A percentile compares a stretch with the other conserved stretches of the same genome.
Evolutionary conservation across 2,888 invertebrate species (phyloP).

Genomic region (Teinopalpus imperialis): DNA sequence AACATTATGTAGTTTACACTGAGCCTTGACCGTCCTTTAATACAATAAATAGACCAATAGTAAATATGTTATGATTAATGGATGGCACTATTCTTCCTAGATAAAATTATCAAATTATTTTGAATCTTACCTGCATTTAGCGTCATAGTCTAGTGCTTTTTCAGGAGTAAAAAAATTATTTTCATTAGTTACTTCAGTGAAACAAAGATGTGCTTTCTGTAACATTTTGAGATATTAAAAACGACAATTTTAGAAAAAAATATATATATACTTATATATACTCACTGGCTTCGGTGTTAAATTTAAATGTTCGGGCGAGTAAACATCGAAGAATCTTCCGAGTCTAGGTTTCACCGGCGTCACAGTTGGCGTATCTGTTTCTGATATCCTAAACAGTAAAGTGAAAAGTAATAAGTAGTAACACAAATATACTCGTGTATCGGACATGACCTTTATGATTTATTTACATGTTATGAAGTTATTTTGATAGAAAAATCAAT

Average conservation of each 20-base stretch:
- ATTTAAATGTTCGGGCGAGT: conserved; percentile 76
- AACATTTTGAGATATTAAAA: conserved; percentile 29
- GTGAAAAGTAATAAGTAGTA: conserved; percentile 17
- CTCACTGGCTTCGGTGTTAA: conserved; percentile 70
- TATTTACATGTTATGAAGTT: conserved; percentile 77
- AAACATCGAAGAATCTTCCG: conserved; percentile 68
- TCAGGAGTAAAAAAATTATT: conserved; percentile 57
- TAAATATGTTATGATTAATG: no score
- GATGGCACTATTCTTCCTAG: no score
- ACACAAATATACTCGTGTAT: conserved; percentile 22
- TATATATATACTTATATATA: conserved; percentile 27
- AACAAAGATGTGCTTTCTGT: conserved; percentile 49
- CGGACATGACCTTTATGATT: conserved; percentile 65
- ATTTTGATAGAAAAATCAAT: conserved; percentile 79
- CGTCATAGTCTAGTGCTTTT: conserved; percentile 49
- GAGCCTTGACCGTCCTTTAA: conserved; percentile 60
- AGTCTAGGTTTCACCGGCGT: conserved; percentile 67
- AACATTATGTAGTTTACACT: conserved; percentile 45
- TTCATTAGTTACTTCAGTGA: conserved; percentile 50
- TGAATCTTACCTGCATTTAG: conserved; percentile 60
- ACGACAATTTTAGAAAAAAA: not conserved
- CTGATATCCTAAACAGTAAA: conserved; percentile 41
- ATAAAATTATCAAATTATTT: conserved; percentile 12
- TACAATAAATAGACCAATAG: no score
- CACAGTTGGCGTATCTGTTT: conserved; percentile 45